Evolutionary conservation across 2,888 invertebrate species (phyloP).

Genomic region (Formica aserva): DNA sequence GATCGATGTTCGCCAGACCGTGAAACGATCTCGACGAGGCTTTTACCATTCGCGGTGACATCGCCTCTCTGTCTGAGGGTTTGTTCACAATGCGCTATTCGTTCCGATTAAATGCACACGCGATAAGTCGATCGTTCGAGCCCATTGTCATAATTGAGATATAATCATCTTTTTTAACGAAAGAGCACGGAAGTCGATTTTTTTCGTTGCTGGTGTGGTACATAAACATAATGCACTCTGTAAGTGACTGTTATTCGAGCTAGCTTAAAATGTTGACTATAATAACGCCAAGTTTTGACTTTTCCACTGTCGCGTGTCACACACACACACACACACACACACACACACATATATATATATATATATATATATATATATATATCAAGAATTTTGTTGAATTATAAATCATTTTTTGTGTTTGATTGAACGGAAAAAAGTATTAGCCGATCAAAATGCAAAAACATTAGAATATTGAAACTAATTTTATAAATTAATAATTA

Average conservation of each 20-base stretch:
- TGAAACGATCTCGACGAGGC: conserved; percentile 52
- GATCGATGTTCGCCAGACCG: conserved; percentile 53
- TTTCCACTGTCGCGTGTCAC: neutral
- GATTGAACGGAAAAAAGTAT: neutral
- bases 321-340: no score
- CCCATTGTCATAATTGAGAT: conserved; percentile 34
- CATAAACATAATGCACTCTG: neutral
- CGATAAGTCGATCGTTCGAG: conserved; percentile 25
- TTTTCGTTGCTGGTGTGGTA: conserved; percentile 2
- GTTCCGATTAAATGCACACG: conserved; percentile 49
- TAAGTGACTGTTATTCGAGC: neutral
- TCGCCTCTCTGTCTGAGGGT: conserved; percentile 21
- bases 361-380: neutral
- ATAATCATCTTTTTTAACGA: conserved; percentile 25
- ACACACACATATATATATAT: no score
- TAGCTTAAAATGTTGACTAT: neutral
- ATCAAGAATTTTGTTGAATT: neutral
- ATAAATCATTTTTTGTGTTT: neutral
- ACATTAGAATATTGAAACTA: neutral
- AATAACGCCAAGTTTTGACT: neutral
- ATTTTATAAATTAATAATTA: neutral
- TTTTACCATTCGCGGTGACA: conserved; percentile 53
- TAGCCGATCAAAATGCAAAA: neutral
- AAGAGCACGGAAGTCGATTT: conserved; percentile 28
- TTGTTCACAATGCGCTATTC: conserved; percentile 45